Base-by-base conservation (phyloP, 2,797 vertebrate species). In the Cichlasoma orientale region DNA sequence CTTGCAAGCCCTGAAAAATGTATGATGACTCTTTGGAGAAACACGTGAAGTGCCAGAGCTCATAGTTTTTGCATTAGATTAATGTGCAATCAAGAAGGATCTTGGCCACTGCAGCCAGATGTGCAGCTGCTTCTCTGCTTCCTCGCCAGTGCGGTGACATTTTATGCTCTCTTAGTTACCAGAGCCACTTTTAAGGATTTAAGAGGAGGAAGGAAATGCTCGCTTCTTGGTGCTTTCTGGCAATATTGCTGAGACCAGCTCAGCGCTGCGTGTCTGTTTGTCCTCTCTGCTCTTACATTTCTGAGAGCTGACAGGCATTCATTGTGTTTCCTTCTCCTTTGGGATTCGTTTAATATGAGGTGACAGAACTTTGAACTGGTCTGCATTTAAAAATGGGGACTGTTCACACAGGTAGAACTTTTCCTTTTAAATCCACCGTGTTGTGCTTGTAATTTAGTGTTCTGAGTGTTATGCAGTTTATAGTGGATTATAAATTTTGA, bases 1-100 rank as follows among this genome's bases (percentile, higher is more conserved):
- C 81, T 90, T 71, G 23, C 21, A 25, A 83, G 68, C 58, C 1
- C 83, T 93, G 80, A 92, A 93, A 94, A 92, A 93, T 92, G 59
- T 90, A 94, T 89, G 89, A 84, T 73, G 25, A 68, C 63, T 88
- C 82, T 76, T 81, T 61, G 72, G 81, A 87, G 89, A 57, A 82
- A 74, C 58, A 78, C 29, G 68, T 69, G 73, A 89, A 78, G 72
- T 59, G 56, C 77, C 86, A 36, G 44, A 68, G 78, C 82, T 87
- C 77, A 47, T 82, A 63, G 80, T 81, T 88, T 89, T 86, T 85
- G 50, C 44, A 56, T 87, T 74, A 72, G 80, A 89, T 85, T 80
- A 83, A 82, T 69, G 80, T 59, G 80, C 82, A 80, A 90, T 89
- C 72, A 84, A 79, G 74, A 77, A 78, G 84, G 86, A 89, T 87